Evolutionary conservation across 2,113 vertebrate genomes (phyloP), one percentile per base, ranked within the genome.

Genomic region (Salvelinus alpinus): DNA sequence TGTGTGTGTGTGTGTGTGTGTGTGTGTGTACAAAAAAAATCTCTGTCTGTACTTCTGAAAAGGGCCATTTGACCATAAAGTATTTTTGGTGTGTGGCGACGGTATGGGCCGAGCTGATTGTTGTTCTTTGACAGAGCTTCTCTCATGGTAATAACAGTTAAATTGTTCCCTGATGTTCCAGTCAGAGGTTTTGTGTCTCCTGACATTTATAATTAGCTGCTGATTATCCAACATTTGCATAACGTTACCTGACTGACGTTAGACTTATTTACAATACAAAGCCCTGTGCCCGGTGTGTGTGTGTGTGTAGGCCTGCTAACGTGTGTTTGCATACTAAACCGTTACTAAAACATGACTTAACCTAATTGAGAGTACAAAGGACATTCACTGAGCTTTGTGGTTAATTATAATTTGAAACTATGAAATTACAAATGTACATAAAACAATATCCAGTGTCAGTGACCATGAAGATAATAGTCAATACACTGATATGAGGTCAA

Each of bases 91-190:
- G 91, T 94, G 90, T 92, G 92, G 92, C 6, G 93, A 90, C 86
- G 94, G 92, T 88, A 87, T 90, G 80, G 89, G 80, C 86, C 91
- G 85, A 86, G 84, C 82, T 85, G 90, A 93, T 94, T 94, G 93
- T 92, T 95, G 95, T 94, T 93, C 90, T 92, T 8, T 38, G 1
- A 38, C 34, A 38, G 34, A 38, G 34, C 1, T 38, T 38, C 34
- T 38, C 34, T 38, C 89, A 90, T 84, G 92, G 90, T 92, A 93
- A 93, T 93, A 94, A 88, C 94, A 92, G 85, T 90, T 93, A 95
- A 97, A 96, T 96, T 95, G 94, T 95, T 96, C 95, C 93, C 94
- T 96, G 92, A 92, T 96, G 94, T 96, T 96, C 96, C 48, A 11
- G 48, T 95, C 90, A 88, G 89, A 90, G 93, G 87, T 94, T 95